Evolutionary conservation across 2,797 vertebrate genomes (phyloP), one percentile per base, ranked within the genome.

Genomic region (Adelosebastes latens): DNA sequence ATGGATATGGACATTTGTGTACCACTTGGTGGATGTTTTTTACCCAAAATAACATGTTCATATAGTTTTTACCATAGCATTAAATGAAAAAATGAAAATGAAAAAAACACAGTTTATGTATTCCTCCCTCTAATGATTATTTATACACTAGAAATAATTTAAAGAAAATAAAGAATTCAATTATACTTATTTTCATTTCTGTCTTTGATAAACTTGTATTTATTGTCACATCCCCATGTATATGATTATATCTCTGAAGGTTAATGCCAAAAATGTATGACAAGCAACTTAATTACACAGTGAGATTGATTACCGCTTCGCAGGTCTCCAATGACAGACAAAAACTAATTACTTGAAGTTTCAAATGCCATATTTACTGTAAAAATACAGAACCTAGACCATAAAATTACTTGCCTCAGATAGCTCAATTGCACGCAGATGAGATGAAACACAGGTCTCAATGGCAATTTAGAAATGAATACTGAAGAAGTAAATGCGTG

Each of bases 291-390:
- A 86, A 92, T 92, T 84, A 82, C n/a, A 84, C 32, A 70, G 46
- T 46, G 31, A 72, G 77, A 89, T 75, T 84, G 70, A 84, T 76
- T 74, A 88, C 84, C 13, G 25, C 68, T 80, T 69, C 1, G 20
- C 55, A 24, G 64, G 66, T 87, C 85, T 88, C 80, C 71, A 72
- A 80, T 84, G 88, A 87, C 67, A 86, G 61, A 55, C 74, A 66
- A 69, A 79, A 83, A 85, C 64, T 87, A 84, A 92, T 92, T 90
- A 89, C 79, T 79, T 80, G 27, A 82, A 76, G 46, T 78, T 85
- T 87, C 62, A 67, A 88, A 88, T 81, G 65, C 36, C 79, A 64
- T 82, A 62, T 90, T 91, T 82, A 66, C 73, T 61, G 63, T 77
- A 72, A 82, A 75, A 56, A 75, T 77, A 72, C 60, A 34, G 46